Conservation (phyloP, 2,797 vertebrate species). For the Rhinophrynus dorsalis region DNA sequence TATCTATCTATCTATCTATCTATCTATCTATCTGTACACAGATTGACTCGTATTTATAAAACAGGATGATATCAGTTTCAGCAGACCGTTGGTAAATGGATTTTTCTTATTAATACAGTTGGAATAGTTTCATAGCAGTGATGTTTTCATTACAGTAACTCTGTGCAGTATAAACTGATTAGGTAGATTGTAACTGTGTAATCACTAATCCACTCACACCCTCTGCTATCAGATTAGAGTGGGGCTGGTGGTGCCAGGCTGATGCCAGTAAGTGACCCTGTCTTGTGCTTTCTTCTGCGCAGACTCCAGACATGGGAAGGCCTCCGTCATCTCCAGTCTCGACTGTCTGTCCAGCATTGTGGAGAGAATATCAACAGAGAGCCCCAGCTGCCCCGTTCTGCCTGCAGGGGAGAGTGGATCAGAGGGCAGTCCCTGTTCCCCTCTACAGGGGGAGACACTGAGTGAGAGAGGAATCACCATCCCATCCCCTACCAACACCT, state of each 20-base stretch:
- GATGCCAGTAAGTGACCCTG: neutral
- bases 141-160: too few relatives aligned
- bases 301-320: slow-evolving; percentile 80
- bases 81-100: too few relatives aligned
- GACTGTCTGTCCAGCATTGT: slow-evolving; percentile 97
- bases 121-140: neutral
- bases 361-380: slow-evolving; percentile 92
- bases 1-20: too few relatives aligned
- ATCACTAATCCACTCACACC: neutral
- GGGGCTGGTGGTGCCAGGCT: neutral
- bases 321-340: slow-evolving; percentile 85
- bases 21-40: too few relatives aligned
- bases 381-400: slow-evolving; percentile 65
- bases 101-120: too few relatives aligned
- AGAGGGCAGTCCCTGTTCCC: slow-evolving; percentile 71
- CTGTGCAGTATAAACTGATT: too few relatives aligned
- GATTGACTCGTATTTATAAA: too few relatives aligned
- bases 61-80: too few relatives aligned
- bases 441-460: slow-evolving; percentile 62
- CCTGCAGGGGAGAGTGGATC: slow-evolving; percentile 63
- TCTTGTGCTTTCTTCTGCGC: neutral
- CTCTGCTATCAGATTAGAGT: too few relatives aligned
- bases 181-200: neutral
- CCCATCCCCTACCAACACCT: slow-evolving; percentile 59
- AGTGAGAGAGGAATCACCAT: slow-evolving; percentile 60